Evolutionary conservation across 2,113 vertebrate species (phyloP), one percentile per base, ranked within the genome.

Genomic region (Oncorhynchus keta): DNA sequence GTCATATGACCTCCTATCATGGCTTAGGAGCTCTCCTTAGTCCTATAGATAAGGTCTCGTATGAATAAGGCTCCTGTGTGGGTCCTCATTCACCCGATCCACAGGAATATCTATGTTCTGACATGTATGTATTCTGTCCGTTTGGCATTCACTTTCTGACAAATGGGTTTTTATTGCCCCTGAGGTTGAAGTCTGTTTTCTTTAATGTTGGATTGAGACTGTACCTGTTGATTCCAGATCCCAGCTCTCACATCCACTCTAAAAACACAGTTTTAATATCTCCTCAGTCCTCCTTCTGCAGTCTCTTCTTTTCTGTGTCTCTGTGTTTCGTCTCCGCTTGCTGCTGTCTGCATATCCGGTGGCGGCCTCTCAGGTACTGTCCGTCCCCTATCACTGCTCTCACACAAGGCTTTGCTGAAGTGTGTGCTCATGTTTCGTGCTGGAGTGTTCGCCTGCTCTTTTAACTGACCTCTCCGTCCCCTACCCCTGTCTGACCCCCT

Each of bases 401-500:
- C 80, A 77, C 85, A 72, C 87, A 86, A 86, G 90, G 85, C 85
- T 94, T 94, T 91, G 92, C 84, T 79, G 92, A 91, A 62, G 9
- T 95, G 89, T 95, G 94, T 16, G 92, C 93, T 83, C 92, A 93
- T 20, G 93, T 94, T 79, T 92, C 93, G 0, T 94, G 92, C 92
- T 93, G 92, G 93, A 94, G 90, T 76, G 93, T 94, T 93, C 95
- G 93, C 91, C 90, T 93, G 89, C 87, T 85, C 87, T 91, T 75
- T 78, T 24, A 62, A 74, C 79, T 79, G 70, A 86, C 80, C 64
- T 24, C 30, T n/a, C 3, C 14, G 16, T 55, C 18, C 45, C 26
- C 2, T 11, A 4, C 26, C 32, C 39, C 48, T 79, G 75, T 62
- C 49, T 76, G 70, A 45, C 66, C 81, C 30, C 9, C 32, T 3